Base-by-base conservation (phyloP, 2,797 vertebrate genomes). In the Rhinatrema bivittatum region DNA sequence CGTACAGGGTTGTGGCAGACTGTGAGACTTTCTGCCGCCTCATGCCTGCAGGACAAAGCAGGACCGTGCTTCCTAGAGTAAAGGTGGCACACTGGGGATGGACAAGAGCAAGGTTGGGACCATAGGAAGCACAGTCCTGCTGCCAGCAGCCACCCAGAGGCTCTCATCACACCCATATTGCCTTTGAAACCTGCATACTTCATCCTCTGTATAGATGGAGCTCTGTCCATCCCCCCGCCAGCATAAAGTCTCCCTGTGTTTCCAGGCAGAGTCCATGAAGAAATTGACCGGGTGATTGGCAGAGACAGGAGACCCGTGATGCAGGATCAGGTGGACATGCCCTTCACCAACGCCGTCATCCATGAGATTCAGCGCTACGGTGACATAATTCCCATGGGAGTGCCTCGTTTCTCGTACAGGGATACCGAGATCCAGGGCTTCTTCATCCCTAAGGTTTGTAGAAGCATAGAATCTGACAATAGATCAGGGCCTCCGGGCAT, bases 361-460 rank as follows among this genome's bases (percentile, higher is more conserved):
- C 82, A 85, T 0, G 82, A 86, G 38, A 63, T 74, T 20, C 83
- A 85, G 60, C 56, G 82, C 15, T 82, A 66, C 23, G 72, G 79
- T 61, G 78, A 76, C 0, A 74, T 85, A 5, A 59, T 85, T 61
- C 83, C 83, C 4, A 74, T 79, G 0, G 18, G 44, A 20, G 63
- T 76, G 20, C 75, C 78, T 1, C 81, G 78, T 9, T 70, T 71
- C 50, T 62, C 76, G 0, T 34, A 60, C 0, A 46, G 56, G 0
- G 55, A 73, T 50, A 65, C 56, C 3, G 67, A 39, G 23, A 76
- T 86, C 48, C 56, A 78, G 2, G 63, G 74, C 42, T 84, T 77
- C 61, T 67, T 81, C 43, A 60, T 85, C 5, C 81, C 83, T 49
- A 80, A 83, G 78, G 83, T 83, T 55, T 10, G 25, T 2, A 7